Evolutionary conservation across 1,140 invertebrate species (phyloP).

Genomic region (Matsumurasca onukii): DNA sequence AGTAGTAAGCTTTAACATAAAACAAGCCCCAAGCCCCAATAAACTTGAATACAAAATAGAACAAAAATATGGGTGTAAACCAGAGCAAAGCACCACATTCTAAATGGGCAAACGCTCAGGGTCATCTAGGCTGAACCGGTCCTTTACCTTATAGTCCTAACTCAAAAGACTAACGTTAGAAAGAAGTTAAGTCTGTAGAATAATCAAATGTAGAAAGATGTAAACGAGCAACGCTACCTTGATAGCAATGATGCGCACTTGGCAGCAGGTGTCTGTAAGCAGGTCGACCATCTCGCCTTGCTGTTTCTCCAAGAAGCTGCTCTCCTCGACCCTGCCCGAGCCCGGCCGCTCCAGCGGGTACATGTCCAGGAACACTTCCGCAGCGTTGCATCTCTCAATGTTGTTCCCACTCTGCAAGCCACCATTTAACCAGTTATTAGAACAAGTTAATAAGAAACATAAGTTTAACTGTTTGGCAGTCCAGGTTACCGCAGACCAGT

Average conservation of each 20-base stretch:
- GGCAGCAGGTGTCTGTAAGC: constrained; percentile 38
- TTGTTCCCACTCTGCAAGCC: constrained; percentile 38
- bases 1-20: no score
- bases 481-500: neutral
- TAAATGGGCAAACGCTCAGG: no score
- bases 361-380: constrained; percentile 39
- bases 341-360: constrained; percentile 41
- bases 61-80: no score
- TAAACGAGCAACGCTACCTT: no score
- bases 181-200: no score
- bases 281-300: constrained; percentile 39
- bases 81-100: no score
- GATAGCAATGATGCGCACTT: constrained; percentile 39
- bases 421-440: neutral
- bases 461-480: neutral
- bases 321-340: constrained; percentile 26
- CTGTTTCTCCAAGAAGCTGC: constrained; percentile 36
- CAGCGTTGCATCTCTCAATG: constrained; percentile 40
- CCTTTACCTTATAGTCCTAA: no score
- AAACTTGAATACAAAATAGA: no score
- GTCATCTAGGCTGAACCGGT: no score
- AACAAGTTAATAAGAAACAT: neutral
- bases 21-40: no score
- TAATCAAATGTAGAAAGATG: no score
- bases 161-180: no score